Percentiles rank a stretch among this genome's conserved stretches.
These are phyloP conservation scores for Leucopsar rothschildi DNA, from an alignment of 2,113 vertebrate genomes.

Conservation along the genomic window DNA sequence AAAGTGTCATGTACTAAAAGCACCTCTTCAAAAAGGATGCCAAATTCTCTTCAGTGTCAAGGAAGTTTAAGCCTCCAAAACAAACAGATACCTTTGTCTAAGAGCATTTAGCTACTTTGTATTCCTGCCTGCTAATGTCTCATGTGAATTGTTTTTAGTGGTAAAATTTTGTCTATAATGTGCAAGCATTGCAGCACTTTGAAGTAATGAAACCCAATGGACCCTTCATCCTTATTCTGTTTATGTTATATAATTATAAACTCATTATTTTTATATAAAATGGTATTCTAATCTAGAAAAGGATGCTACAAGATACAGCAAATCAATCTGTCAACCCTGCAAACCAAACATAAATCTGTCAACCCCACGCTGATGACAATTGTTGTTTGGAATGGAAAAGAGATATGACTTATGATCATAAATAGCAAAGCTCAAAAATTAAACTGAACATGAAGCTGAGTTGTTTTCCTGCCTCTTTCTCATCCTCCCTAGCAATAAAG, in stretches of 20 bases:
- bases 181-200: conserved; percentile 48
- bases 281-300: background rate
- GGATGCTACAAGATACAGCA: background rate
- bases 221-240: conserved; percentile 58
- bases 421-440: background rate
- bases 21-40: conserved; percentile 59
- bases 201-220: conserved; percentile 69
- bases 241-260: conserved; percentile 68
- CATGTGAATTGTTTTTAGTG: conserved; percentile 41
- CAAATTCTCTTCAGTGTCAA: conserved; percentile 69
- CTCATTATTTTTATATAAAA: conserved; percentile 61
- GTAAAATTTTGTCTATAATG: conserved; percentile 46
- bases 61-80: conserved; percentile 67
- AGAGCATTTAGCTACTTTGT: conserved; percentile 46
- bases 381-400: background rate
- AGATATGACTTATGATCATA: background rate
- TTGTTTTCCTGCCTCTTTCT: background rate
- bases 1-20: conserved; percentile 69
- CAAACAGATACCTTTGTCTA: conserved; percentile 57
- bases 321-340: background rate
- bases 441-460: background rate
- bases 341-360: background rate
- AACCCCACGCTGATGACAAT: background rate
- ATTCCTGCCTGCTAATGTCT: conserved; percentile 38
- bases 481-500: background rate